Evolutionary conservation across 2,113 vertebrate genomes (phyloP).

Genomic region (Phodopus roborovskii): DNA sequence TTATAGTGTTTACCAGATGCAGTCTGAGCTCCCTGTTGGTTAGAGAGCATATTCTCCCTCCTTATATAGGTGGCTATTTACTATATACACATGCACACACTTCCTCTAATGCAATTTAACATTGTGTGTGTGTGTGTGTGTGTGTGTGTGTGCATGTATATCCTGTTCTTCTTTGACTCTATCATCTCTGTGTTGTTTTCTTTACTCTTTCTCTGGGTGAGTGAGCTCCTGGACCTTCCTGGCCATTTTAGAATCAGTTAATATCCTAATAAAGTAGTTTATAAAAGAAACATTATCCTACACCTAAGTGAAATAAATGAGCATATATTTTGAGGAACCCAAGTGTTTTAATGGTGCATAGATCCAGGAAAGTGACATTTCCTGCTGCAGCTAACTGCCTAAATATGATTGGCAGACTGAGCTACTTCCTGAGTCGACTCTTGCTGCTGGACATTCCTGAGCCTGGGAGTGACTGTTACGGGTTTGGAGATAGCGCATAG

Average conservation of each 20-base stretch:
- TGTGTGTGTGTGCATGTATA: not conserved
- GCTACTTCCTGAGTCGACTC: constrained; percentile 23
- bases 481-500: constrained; percentile 22
- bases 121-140: too few relatives aligned
- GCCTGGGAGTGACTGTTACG: constrained; percentile 13
- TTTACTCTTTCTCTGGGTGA: not conserved
- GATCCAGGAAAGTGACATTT: not conserved
- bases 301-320: constrained; percentile 6
- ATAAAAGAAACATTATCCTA: constrained; percentile 7
- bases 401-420: not conserved
- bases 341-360: not conserved
- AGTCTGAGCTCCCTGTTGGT: not conserved
- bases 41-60: not conserved
- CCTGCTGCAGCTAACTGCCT: not conserved
- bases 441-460: constrained; percentile 24
- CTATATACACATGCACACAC: not conserved
- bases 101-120: too few relatives aligned
- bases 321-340: not conserved
- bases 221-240: not conserved
- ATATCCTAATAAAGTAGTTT: not conserved
- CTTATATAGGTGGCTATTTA: not conserved
- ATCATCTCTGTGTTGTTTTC: not conserved
- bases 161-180: not conserved
- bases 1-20: constrained; percentile 11
- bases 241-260: constrained; percentile 7